Conservation (phyloP, 2,888 invertebrate genomes). For the Caenorhabditis imperialis region DNA sequence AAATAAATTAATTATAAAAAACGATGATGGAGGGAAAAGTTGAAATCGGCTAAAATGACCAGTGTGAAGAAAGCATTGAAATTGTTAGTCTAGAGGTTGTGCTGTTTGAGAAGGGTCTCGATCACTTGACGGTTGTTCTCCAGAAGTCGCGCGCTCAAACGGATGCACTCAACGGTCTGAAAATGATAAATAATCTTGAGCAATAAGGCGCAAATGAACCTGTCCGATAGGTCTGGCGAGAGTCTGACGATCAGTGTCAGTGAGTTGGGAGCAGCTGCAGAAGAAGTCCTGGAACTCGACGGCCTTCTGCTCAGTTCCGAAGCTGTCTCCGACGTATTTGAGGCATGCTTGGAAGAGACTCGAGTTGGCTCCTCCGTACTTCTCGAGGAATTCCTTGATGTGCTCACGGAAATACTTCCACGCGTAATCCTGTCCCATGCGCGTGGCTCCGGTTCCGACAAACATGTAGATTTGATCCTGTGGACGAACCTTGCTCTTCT, state of each 20-base stretch:
- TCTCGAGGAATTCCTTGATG: constrained; percentile 64
- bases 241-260: constrained; percentile 52
- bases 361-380: constrained; percentile 71
- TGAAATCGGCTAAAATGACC: constrained; percentile 23
- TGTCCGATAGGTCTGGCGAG: constrained; percentile 74
- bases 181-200: constrained; percentile 8
- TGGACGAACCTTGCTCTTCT: constrained; percentile 70
- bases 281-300: constrained; percentile 47
- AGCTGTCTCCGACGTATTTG: constrained; percentile 46
- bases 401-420: constrained; percentile 74
- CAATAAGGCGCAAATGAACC: constrained; percentile 21
- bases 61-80: constrained; percentile 2
- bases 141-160: constrained; percentile 58
- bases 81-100: constrained; percentile 31
- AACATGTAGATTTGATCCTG: constrained; percentile 70
- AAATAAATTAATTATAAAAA: background rate
- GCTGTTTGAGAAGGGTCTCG: constrained; percentile 53
- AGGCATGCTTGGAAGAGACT: constrained; percentile 68
- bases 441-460: constrained; percentile 54
- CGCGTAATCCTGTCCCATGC: constrained; percentile 65
- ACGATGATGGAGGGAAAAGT: background rate
- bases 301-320: constrained; percentile 27
- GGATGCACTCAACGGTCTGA: constrained; percentile 62
- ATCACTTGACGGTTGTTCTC: constrained; percentile 54
- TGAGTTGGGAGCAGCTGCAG: constrained; percentile 38